Conservation (phyloP, 1,140 invertebrate species). For the Anoplophora glabripennis region DNA sequence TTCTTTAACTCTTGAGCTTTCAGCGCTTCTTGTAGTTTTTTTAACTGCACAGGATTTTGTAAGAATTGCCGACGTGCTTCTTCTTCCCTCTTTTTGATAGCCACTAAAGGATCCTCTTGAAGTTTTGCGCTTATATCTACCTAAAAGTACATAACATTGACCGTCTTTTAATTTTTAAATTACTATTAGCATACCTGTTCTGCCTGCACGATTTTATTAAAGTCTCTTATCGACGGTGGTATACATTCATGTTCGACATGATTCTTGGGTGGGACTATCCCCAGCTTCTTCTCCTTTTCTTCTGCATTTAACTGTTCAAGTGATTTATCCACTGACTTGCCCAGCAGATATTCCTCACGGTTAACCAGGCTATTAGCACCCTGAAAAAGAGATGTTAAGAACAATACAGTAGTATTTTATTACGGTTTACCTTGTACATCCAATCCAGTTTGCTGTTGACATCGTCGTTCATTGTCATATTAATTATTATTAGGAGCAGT, state of each 20-base stretch:
- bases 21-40: constrained; percentile 76
- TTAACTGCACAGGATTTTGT: constrained; percentile 87
- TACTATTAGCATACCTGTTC: constrained; percentile 50
- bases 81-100: constrained; percentile 81
- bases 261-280: constrained; percentile 56
- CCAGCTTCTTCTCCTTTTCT: constrained; percentile 56
- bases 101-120: constrained; percentile 85
- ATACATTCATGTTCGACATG: constrained; percentile 74
- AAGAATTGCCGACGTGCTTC: constrained; percentile 76
- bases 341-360: constrained; percentile 87
- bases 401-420: constrained; percentile 5
- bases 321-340: constrained; percentile 81
- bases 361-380: constrained; percentile 71
- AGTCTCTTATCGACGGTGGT: constrained; percentile 69
- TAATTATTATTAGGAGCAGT: background rate
- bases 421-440: constrained; percentile 78
- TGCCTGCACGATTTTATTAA: constrained; percentile 49
- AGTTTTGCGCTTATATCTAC: constrained; percentile 80
- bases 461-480: constrained; percentile 27
- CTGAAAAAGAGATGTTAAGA: constrained; percentile 41
- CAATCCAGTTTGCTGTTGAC: constrained; percentile 75
- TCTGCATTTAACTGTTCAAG: constrained; percentile 67
- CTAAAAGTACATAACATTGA: constrained; percentile 20
- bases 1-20: constrained; percentile 57
- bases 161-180: background rate